These are phyloP conservation scores for Reinhardtius hippoglossoides DNA, from an alignment of 2,113 vertebrate species.

Conservation along the genomic window DNA sequence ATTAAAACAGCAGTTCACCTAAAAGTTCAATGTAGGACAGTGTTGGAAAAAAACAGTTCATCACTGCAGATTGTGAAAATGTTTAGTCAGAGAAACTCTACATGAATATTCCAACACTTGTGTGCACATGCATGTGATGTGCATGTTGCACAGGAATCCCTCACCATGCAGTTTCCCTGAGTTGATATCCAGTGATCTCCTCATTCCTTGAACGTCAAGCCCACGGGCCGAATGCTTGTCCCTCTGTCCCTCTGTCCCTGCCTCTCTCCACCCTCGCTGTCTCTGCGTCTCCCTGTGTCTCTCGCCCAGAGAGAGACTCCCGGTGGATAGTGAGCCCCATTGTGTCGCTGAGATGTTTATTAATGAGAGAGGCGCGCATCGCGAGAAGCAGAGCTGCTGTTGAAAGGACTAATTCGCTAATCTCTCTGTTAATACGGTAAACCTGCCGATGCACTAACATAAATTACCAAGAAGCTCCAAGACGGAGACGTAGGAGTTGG, in stretches of 20 bases:
- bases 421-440: conserved; percentile 72
- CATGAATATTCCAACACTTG: not conserved
- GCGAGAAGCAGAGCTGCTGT: conserved; percentile 58
- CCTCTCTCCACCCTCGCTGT: conserved; percentile 47
- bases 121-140: conserved; percentile 5
- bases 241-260: conserved; percentile 45
- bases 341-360: conserved; percentile 79
- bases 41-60: not conserved
- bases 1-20: not conserved
- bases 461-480: conserved; percentile 37
- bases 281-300: conserved; percentile 39
- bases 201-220: conserved; percentile 67
- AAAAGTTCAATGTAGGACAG: not conserved
- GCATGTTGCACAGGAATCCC: conserved; percentile 1
- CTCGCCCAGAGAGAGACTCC: conserved; percentile 50
- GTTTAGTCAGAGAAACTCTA: not conserved
- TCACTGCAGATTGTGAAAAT: not conserved
- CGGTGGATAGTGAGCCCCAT: conserved; percentile 73
- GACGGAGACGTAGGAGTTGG: conserved; percentile 29
- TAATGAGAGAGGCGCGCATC: conserved; percentile 70
- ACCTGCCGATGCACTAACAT: conserved; percentile 47
- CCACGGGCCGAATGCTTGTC: conserved; percentile 65
- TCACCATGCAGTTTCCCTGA: conserved; percentile 24
- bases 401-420: conserved; percentile 74
- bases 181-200: conserved; percentile 36